Conservation (phyloP, 2,797 vertebrate genomes). For the Microctenopoma stevenorrisi region DNA sequence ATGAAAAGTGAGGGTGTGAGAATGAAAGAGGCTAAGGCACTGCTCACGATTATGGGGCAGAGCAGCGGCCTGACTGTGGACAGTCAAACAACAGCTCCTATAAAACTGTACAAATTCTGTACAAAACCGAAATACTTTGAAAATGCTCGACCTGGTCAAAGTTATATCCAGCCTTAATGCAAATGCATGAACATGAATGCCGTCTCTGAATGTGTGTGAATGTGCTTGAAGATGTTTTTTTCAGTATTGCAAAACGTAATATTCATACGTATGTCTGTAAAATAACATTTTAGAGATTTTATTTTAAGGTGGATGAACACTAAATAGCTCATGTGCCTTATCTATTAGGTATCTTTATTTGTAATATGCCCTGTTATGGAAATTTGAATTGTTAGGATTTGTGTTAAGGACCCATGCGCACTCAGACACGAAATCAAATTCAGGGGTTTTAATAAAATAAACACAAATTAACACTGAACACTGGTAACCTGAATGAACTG, state of each 20-base stretch:
- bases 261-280: constrained; percentile 39
- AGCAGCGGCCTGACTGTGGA: constrained; percentile 47
- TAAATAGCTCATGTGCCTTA: constrained; percentile 25
- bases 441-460: too few relatives aligned
- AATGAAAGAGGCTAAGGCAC: constrained; percentile 45
- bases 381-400: background rate
- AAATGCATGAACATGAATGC: constrained; percentile 22
- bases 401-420: too few relatives aligned
- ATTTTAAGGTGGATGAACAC: too few relatives aligned
- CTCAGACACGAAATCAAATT: too few relatives aligned
- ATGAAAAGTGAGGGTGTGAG: constrained; percentile 60
- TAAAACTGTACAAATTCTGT: constrained; percentile 13
- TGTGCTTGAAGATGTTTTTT: constrained; percentile 7
- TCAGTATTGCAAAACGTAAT: constrained; percentile 48
- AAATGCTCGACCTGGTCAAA: constrained; percentile 1
- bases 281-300: constrained; percentile 31
- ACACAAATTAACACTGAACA: too few relatives aligned
- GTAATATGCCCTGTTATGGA: background rate
- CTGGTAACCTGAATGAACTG: too few relatives aligned
- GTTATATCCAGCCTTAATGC: constrained; percentile 11
- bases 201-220: background rate
- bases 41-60: constrained; percentile 60
- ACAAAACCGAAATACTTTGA: constrained; percentile 3
- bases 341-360: background rate
- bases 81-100: constrained; percentile 18